These are phyloP conservation scores for Oceanodroma leucorhoa DNA, from an alignment of 2,797 vertebrate species.

Conservation along the genomic window DNA sequence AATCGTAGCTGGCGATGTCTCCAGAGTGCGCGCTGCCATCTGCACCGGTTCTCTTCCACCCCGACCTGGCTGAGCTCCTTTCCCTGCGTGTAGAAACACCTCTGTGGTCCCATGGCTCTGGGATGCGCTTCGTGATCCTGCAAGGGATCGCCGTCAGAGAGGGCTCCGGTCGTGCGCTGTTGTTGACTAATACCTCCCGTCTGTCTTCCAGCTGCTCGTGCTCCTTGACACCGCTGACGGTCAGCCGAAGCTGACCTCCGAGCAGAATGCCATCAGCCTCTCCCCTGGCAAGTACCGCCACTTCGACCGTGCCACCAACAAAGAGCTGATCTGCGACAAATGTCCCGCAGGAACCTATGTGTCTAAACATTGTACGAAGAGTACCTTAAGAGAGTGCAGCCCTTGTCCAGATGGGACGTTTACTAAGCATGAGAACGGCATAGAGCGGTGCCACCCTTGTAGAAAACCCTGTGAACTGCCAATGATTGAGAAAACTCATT, in stretches of 20 bases:
- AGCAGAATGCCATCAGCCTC: slow-evolving; percentile 74
- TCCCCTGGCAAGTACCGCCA: slow-evolving; percentile 85
- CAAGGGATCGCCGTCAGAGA: fast-evolving
- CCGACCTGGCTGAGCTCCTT: fast-evolving
- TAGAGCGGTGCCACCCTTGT: slow-evolving; percentile 89
- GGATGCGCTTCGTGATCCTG: not conserved
- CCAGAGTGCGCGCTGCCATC: fast-evolving
- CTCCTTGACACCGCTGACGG: slow-evolving; percentile 76
- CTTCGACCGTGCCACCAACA: slow-evolving; percentile 80
- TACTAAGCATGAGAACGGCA: slow-evolving; percentile 90
- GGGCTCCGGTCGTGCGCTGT: fast-evolving
- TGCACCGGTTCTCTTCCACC: fast-evolving
- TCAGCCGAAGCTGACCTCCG: slow-evolving; percentile 72
- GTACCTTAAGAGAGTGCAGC: slow-evolving; percentile 86
- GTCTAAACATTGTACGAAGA: slow-evolving; percentile 86
- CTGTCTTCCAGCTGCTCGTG: slow-evolving; percentile 82
- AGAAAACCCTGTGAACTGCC: slow-evolving; percentile 79
- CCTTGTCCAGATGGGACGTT: slow-evolving; percentile 85
- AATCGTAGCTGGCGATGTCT: not conserved
- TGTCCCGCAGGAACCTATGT: slow-evolving; percentile 94
- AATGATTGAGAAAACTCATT: slow-evolving; percentile 84
- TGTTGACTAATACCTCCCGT: not conserved
- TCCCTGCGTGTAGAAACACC: not conserved
- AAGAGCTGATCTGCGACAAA: slow-evolving; percentile 88
- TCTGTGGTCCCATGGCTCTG: not conserved